A percentile compares a stretch with the other conserved stretches of the same genome.
Conservation (phyloP, 2,888 invertebrate species). For the Drosophila heteroneura region DNA sequence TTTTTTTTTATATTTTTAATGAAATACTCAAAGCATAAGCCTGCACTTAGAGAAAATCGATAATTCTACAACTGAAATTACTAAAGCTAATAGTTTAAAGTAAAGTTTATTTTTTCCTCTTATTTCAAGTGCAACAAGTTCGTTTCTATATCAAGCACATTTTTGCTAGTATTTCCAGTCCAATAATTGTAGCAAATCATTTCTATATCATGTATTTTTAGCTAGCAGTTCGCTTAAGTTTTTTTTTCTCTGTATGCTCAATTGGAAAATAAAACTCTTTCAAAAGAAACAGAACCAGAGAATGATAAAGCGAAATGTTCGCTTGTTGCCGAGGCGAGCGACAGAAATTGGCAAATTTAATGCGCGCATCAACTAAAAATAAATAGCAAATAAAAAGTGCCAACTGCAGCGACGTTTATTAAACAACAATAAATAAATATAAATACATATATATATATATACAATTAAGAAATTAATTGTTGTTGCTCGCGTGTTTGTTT, state of each 20-base stretch:
- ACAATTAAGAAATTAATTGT: constrained; percentile 66
- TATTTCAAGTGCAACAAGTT: neutral
- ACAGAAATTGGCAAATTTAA: constrained; percentile 59
- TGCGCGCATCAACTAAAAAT: constrained; percentile 75
- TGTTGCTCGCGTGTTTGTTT: constrained; percentile 20
- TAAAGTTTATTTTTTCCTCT: neutral
- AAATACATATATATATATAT: constrained; percentile 48
- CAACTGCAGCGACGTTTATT: constrained; percentile 57
- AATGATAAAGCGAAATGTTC: neutral
- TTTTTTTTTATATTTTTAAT: neutral
- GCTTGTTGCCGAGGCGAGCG: constrained; percentile 5
- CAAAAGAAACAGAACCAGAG: constrained; percentile 3
- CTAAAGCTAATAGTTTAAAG: neutral
- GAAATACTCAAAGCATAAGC: constrained; percentile 1
- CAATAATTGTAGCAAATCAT: neutral
- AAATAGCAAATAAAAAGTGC: constrained; percentile 50
- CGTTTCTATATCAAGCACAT: neutral
- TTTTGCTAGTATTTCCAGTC: neutral
- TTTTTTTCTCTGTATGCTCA: constrained; percentile 1
- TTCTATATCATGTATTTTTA: neutral
- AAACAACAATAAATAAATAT: constrained; percentile 51
- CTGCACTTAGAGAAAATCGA: neutral
- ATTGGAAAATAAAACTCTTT: constrained; percentile 14
- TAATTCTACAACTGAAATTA: neutral
- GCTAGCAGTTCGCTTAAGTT: neutral